Conservation (phyloP, 2,888 invertebrate genomes). For the Brassicogethes aeneus region DNA sequence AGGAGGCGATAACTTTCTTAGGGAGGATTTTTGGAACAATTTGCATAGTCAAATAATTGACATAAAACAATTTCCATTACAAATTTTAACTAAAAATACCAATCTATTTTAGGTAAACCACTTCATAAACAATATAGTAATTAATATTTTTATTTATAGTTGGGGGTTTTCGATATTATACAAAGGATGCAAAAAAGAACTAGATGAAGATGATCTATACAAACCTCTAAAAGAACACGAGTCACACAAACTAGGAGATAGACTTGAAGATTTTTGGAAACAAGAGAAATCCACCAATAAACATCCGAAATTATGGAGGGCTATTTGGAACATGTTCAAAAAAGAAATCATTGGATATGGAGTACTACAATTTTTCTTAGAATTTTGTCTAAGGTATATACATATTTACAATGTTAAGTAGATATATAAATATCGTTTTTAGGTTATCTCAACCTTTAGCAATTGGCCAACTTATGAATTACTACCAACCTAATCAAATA, state of each 20-base stretch:
- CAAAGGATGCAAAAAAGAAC: conserved; percentile 42
- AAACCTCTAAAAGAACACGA: conserved; percentile 41
- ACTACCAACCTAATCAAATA: conserved; percentile 21
- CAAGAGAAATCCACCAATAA: conserved; percentile 22
- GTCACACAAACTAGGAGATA: conserved; percentile 39
- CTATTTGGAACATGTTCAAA: conserved; percentile 28
- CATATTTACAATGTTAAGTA: no score
- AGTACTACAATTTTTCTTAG: conserved; percentile 22
- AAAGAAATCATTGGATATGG: conserved; percentile 25
- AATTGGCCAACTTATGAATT: conserved; percentile 26
- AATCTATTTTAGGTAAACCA: no score
- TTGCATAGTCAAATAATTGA: no score
- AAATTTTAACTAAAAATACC: no score
- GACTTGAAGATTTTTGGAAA: conserved; percentile 35
- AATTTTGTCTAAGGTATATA: conserved; percentile 27
- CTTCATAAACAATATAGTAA: no score
- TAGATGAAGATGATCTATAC: conserved; percentile 44
- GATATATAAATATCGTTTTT: no score
- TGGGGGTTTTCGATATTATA: conserved; percentile 45
- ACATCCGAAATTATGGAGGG: conserved; percentile 26
- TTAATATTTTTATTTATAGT: no score
- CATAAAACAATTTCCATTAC: no score
- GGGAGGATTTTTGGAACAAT: no score
- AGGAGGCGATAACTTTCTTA: no score
- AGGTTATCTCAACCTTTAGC: conserved; percentile 28